Evolutionary conservation across 1,140 invertebrate species (phyloP).

Genomic region (Platyura marginata): DNA sequence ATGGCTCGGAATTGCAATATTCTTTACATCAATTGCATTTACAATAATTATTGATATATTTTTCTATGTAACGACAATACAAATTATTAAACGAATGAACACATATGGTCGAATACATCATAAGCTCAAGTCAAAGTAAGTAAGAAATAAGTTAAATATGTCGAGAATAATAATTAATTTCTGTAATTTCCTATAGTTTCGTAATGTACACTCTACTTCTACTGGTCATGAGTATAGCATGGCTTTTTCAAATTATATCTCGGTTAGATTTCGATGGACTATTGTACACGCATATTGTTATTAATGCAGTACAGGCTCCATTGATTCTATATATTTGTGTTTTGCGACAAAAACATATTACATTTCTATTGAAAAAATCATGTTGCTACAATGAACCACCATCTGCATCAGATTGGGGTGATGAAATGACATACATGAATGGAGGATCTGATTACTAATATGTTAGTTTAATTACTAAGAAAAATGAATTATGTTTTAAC

Average conservation of each 20-base stretch:
- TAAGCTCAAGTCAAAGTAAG: conserved; percentile 60
- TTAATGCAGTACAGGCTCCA: conserved; percentile 53
- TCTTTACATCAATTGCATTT: conserved; percentile 60
- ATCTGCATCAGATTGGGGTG: conserved; percentile 56
- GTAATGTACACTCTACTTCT: conserved; percentile 57
- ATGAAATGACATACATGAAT: conserved; percentile 70
- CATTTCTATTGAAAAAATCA: conserved; percentile 52
- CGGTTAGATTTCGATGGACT: conserved; percentile 48
- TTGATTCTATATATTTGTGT: conserved; percentile 56
- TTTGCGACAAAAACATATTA: conserved; percentile 53
- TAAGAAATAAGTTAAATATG: conserved; percentile 6
- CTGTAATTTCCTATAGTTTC: conserved; percentile 43
- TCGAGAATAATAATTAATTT: not conserved
- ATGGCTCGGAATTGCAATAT: conserved; percentile 57
- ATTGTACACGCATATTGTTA: conserved; percentile 49
- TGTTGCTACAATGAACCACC: conserved; percentile 50
- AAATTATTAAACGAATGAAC: conserved; percentile 55
- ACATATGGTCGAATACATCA: conserved; percentile 69
- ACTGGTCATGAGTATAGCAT: conserved; percentile 46
- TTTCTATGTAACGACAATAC: conserved; percentile 58
- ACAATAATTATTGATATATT: conserved; percentile 58
- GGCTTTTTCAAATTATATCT: conserved; percentile 54
- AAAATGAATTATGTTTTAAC: no score
- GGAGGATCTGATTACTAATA: no score
- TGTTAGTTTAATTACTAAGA: no score